phyloP scores from a whole-genome alignment of 2,113 vertebrate genomes.

The Crypturellus undulatus region DNA sequence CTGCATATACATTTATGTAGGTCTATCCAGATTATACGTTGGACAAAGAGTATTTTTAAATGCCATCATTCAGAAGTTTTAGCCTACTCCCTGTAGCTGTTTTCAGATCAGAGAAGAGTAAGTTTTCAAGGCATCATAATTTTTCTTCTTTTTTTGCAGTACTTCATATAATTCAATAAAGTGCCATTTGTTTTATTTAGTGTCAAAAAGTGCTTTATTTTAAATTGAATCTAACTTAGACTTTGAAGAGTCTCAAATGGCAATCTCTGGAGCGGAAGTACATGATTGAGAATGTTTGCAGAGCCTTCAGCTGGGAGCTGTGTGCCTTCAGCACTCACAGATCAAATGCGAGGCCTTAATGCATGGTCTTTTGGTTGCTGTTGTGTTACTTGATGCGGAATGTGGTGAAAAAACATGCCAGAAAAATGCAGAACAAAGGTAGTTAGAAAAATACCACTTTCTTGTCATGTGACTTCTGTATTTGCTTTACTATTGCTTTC shows the following conservation, averaged over 20 bases:
- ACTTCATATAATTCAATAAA: constrained; percentile 44
- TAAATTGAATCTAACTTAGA: constrained; percentile 26
- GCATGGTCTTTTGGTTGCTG: constrained; percentile 38
- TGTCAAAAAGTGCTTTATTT: constrained; percentile 32
- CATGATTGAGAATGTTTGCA: constrained; percentile 27
- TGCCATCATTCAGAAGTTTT: background rate
- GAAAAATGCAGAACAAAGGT: background rate
- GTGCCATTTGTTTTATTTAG: constrained; percentile 49
- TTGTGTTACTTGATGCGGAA: constrained; percentile 36
- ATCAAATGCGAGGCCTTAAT: constrained; percentile 20
- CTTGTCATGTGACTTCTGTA: background rate
- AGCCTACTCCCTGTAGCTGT: background rate
- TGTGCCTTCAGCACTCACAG: constrained; percentile 13
- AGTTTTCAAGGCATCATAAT: background rate
- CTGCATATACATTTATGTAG: background rate
- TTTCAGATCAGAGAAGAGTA: background rate
- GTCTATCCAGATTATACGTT: background rate
- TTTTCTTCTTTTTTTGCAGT: background rate
- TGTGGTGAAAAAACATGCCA: constrained; percentile 4
- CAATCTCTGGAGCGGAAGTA: constrained; percentile 18
- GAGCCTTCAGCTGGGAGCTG: background rate
- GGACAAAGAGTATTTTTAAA: background rate
- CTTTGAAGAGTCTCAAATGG: constrained; percentile 40
- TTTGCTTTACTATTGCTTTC: background rate
- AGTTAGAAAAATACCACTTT: background rate